These are phyloP conservation scores for Sylvicola cinctus DNA, from an alignment of 2,888 invertebrate species.

Conservation along the genomic window DNA sequence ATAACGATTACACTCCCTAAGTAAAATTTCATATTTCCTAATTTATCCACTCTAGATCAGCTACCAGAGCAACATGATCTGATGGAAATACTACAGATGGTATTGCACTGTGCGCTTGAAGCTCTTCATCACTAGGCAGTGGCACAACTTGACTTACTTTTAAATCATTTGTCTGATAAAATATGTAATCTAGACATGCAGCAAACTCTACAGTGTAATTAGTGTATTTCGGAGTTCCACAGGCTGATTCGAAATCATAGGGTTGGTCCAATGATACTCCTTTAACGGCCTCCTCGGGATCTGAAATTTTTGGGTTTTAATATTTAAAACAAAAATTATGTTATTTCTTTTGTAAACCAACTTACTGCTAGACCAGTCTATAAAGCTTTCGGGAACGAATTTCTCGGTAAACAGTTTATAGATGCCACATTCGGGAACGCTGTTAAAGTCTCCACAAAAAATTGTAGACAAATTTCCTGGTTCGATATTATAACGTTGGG, in stretches of 20 bases:
- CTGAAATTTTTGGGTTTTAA: too few species aligned
- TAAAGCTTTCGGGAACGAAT: slow-evolving; percentile 35
- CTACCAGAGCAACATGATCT: slow-evolving; percentile 77
- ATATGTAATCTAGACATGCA: slow-evolving; percentile 85
- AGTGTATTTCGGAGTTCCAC: slow-evolving; percentile 64
- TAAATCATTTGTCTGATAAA: slow-evolving; percentile 44
- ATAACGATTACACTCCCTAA: too few species aligned
- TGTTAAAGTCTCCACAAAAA: slow-evolving; percentile 88
- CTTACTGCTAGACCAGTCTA: slow-evolving; percentile 66
- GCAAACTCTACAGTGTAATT: slow-evolving; percentile 66
- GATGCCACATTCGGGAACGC: slow-evolving; percentile 62
- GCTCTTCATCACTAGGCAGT: slow-evolving; percentile 56
- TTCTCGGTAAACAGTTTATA: slow-evolving; percentile 57
- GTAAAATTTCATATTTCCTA: too few species aligned
- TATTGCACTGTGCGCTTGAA: slow-evolving; percentile 51
- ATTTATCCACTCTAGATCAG: too few species aligned
- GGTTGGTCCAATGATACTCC: slow-evolving; percentile 43
- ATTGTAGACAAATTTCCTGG: slow-evolving; percentile 39
- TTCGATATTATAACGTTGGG: slow-evolving; percentile 10
- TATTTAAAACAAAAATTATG: too few species aligned
- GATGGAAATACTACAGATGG: slow-evolving; percentile 84
- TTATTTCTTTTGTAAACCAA: too few species aligned
- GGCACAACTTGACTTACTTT: slow-evolving; percentile 53
- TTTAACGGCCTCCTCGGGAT: slow-evolving; percentile 39
- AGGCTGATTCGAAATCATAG: slow-evolving; percentile 49